Evolutionary conservation across 2,113 vertebrate genomes (phyloP).

Genomic region (Indicator maculatus): DNA sequence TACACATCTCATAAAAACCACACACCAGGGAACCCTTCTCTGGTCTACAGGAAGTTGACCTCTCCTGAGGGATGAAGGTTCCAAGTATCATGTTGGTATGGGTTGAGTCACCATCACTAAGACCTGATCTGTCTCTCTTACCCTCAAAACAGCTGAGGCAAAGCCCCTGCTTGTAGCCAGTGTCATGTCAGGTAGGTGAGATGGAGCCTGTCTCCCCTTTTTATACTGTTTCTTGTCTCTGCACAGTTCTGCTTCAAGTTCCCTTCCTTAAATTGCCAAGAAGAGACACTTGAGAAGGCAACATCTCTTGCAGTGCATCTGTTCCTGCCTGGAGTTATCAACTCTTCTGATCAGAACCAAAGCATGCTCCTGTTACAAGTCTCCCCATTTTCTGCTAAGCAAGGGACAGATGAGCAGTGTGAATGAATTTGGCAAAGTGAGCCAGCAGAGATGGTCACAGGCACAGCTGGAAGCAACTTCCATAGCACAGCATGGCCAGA

Average conservation of each 20-base stretch:
- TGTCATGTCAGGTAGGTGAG: not conserved
- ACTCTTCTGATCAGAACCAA: not conserved
- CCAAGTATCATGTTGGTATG: too few species aligned
- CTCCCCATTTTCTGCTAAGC: not conserved
- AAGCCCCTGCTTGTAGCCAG: not conserved
- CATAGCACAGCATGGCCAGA: not conserved
- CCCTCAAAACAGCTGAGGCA: not conserved
- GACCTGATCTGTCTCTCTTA: not conserved
- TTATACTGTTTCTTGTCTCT: not conserved
- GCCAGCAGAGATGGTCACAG: not conserved
- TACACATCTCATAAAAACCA: not conserved
- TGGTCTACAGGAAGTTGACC: not conserved
- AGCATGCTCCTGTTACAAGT: rapidly evolving
- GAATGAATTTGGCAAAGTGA: not conserved
- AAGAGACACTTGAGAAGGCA: not conserved
- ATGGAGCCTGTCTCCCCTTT: not conserved
- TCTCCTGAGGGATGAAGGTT: rapidly evolving
- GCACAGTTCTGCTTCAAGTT: not conserved
- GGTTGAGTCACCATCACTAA: not conserved
- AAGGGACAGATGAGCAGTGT: not conserved
- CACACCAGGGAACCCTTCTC: rapidly evolving
- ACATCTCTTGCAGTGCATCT: not conserved
- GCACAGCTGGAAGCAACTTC: not conserved
- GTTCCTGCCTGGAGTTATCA: not conserved
- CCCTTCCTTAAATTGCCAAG: not conserved